A percentile compares a stretch with the other conserved stretches of the same genome.
These are phyloP conservation scores for Drosophila navojoa DNA, from an alignment of 1,140 invertebrate species.

Conservation along the genomic window DNA sequence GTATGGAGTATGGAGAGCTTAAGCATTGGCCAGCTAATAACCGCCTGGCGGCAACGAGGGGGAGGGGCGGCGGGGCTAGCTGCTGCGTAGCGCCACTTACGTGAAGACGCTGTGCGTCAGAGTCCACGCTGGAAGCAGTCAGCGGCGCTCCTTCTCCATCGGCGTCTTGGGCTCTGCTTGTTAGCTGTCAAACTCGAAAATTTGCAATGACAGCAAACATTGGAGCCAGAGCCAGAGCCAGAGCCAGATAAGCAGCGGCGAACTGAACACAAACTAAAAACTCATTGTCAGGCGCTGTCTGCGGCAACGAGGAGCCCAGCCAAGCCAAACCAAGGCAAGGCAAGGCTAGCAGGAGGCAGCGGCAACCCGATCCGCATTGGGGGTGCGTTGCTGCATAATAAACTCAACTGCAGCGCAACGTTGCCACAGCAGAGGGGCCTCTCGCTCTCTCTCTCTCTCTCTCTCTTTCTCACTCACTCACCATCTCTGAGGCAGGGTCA, in stretches of 20 bases:
- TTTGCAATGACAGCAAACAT: constrained; percentile 83
- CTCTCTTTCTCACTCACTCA: background rate
- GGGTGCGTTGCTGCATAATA: constrained; percentile 81
- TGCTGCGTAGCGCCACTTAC: constrained; percentile 76
- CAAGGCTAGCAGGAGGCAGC: constrained; percentile 1
- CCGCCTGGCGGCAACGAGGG: constrained; percentile 30
- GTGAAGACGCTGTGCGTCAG: constrained; percentile 74
- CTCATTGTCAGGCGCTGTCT: constrained; percentile 80
- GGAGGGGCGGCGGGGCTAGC: no score
- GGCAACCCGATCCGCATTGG: constrained; percentile 63
- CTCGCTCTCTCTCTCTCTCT: background rate
- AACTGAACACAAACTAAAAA: constrained; percentile 78
- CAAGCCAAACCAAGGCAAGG: constrained; percentile 14
- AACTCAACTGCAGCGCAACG: constrained; percentile 65
- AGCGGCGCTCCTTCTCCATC: constrained; percentile 7
- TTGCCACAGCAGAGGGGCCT: background rate
- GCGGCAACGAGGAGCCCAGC: constrained; percentile 31
- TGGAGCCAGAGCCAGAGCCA: constrained; percentile 48
- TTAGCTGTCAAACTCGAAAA: constrained; percentile 83
- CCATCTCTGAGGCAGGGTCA: no score
- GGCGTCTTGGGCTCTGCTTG: constrained; percentile 58
- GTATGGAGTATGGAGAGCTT: constrained; percentile 51
- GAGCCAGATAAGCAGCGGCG: constrained; percentile 65
- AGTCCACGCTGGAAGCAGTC: constrained; percentile 46
- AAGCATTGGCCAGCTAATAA: constrained; percentile 66